Evolutionary conservation across 53 echinoderm and acorn worm genomes (phyloP), one percentile per base, ranked within the genome.

Genomic region (Stichopus horrens): DNA sequence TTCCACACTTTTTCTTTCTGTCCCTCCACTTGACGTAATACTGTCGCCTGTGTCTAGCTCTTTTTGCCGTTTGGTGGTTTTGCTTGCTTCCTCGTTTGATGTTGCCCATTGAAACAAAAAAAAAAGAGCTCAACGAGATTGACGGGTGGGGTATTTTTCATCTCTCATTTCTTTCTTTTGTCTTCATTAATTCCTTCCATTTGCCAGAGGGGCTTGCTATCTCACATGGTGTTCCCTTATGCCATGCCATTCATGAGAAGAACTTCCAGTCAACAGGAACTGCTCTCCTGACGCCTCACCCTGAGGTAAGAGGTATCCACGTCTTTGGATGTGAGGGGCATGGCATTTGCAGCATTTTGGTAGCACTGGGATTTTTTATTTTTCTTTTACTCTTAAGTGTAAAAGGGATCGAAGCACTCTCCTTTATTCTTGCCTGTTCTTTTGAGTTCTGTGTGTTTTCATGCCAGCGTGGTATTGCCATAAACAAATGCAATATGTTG

Each of bases 201-300:
- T 37, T 57, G 56, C 56, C 80, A 80, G 80, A 80, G 80, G 80
- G 80, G 16, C 58, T 80, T 53, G 53, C 80, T 20, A 80, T 80
- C 80, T 80, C 80, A 5, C 80, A 80, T 21, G 80, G 80, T 80
- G 80, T 80, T 80, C 80, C 80, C 58, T 56, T 56, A 80, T 80
- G 21, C 80, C 56, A 18, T 79, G 80, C 80, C 55, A 57, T 80
- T 56, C 22, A 80, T 56, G 80, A 56, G 67, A 68, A 86, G 71
- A 52, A 67, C 86, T 65, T 65, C 86, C 86, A 86, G 86, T 51
- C 37, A 51, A 8, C 51, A 86, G 71, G 66, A 65, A 51, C 53
- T 86, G 37, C 66, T 86, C 23, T 65, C 86, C 14, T 86, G 86
- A 86, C 86, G 22, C 71, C 71, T 66, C 23, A 86, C 86, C 66